A percentile compares a stretch with the other conserved stretches of the same genome.
phyloP scores from a whole-genome alignment of 2,113 vertebrate species.

The Pygathrix nemaeus region DNA sequence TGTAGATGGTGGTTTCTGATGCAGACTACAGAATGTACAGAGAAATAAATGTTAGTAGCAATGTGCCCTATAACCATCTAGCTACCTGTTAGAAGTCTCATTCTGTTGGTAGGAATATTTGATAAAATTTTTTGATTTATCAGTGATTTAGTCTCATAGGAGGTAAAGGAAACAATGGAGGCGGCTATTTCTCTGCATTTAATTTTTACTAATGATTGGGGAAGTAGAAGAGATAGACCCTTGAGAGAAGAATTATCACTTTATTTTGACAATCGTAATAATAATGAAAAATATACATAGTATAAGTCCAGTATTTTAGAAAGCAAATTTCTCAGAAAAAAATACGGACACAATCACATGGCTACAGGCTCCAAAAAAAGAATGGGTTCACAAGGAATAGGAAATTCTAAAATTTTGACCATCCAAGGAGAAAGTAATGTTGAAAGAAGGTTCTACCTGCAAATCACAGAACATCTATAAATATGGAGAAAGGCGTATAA shows the following conservation, averaged over 20 bases:
- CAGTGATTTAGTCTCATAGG: neutral
- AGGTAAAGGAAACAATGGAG: neutral
- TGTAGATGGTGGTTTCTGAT: neutral
- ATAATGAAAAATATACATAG: neutral
- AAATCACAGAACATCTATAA: neutral
- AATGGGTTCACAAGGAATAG: conserved; percentile 7
- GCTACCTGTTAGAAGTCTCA: neutral
- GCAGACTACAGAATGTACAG: neutral
- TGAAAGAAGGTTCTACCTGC: neutral
- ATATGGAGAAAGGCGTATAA: neutral
- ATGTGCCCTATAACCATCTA: neutral
- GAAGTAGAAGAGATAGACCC: neutral
- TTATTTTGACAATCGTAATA: neutral
- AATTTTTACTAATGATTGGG: neutral
- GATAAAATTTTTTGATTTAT: conserved; percentile 4
- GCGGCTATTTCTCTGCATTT: neutral
- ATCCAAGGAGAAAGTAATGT: neutral
- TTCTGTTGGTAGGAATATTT: neutral
- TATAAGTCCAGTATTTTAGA: conserved; percentile 14
- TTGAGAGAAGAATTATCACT: neutral
- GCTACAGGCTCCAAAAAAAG: neutral
- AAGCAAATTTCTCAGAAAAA: neutral
- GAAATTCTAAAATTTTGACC: conserved; percentile 35
- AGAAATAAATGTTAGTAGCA: neutral
- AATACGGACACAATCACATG: neutral